Percentiles rank a stretch among this genome's conserved stretches.
Evolutionary conservation across 2,797 vertebrate species (phyloP).

Genomic region (Propithecus perrieri): DNA sequence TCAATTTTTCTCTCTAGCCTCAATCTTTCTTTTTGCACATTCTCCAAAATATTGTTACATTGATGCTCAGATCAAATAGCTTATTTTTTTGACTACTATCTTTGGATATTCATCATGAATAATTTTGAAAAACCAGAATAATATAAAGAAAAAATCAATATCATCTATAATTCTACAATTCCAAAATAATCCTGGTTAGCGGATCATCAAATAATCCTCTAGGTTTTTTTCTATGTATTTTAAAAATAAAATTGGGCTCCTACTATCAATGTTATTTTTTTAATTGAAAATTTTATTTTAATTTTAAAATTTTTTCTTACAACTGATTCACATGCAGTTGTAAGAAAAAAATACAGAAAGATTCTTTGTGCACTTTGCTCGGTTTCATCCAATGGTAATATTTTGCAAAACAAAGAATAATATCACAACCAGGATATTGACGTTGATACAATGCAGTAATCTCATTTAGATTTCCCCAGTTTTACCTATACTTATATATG

Average conservation of each 20-base stretch:
- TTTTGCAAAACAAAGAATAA: background rate
- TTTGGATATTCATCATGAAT: background rate
- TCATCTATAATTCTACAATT: background rate
- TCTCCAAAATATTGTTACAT: background rate
- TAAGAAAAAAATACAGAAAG: background rate
- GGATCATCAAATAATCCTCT: background rate
- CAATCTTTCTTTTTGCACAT: background rate
- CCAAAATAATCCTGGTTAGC: background rate
- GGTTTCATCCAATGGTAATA: background rate
- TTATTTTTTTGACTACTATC: background rate
- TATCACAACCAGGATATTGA: background rate
- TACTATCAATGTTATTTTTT: background rate
- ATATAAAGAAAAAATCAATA: constrained; percentile 1
- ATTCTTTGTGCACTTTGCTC: background rate
- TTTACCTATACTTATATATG: background rate
- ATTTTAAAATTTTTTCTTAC: background rate
- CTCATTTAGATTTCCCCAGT: background rate
- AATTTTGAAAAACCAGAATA: background rate
- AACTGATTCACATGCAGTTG: background rate
- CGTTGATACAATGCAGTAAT: background rate
- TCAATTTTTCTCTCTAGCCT: background rate
- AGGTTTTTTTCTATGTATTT: background rate
- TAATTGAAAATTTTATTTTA: background rate
- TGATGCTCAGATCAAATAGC: background rate
- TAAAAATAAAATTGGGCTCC: background rate